Evolutionary conservation across 2,113 vertebrate genomes (phyloP).

Genomic region (Brachyhypopomus occidentalis): DNA sequence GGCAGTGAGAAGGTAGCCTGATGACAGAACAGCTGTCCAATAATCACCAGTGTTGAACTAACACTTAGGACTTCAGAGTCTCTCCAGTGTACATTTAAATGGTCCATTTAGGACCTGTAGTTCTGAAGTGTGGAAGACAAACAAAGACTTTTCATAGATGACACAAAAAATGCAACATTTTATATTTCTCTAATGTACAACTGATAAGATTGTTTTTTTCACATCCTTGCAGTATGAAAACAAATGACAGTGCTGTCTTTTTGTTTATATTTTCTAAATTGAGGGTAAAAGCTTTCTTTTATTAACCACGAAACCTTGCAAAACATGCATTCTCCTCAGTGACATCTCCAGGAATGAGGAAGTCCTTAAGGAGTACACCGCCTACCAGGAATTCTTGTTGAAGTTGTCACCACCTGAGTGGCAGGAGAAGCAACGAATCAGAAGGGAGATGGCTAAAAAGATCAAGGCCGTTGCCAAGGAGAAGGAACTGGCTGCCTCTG

Average conservation of each 20-base stretch:
- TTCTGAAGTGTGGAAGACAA: not conserved
- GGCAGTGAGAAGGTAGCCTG: constrained; percentile 72
- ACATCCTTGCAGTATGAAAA: too few species aligned
- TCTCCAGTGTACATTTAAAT: not conserved
- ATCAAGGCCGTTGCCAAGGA: not conserved
- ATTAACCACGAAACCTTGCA: too few species aligned
- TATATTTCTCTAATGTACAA: too few species aligned
- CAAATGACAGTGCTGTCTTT: not conserved
- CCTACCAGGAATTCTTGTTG: constrained; percentile 76
- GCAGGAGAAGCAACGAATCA: constrained; percentile 60
- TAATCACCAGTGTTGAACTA: not conserved
- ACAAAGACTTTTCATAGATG: too few species aligned
- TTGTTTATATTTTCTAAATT: not conserved
- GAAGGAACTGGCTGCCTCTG: not conserved
- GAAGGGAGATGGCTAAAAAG: constrained; percentile 43
- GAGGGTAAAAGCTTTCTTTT: not conserved
- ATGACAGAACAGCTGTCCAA: not conserved
- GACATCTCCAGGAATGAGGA: constrained; percentile 74
- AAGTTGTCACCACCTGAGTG: constrained; percentile 77
- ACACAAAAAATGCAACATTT: too few species aligned
- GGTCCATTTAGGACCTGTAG: not conserved
- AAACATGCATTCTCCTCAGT: constrained; percentile 53
- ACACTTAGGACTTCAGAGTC: not conserved
- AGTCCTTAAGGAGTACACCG: constrained; percentile 68
- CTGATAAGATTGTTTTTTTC: too few species aligned